Base-by-base conservation (phyloP, 2,797 vertebrate genomes). In the Poecilia velifera region DNA sequence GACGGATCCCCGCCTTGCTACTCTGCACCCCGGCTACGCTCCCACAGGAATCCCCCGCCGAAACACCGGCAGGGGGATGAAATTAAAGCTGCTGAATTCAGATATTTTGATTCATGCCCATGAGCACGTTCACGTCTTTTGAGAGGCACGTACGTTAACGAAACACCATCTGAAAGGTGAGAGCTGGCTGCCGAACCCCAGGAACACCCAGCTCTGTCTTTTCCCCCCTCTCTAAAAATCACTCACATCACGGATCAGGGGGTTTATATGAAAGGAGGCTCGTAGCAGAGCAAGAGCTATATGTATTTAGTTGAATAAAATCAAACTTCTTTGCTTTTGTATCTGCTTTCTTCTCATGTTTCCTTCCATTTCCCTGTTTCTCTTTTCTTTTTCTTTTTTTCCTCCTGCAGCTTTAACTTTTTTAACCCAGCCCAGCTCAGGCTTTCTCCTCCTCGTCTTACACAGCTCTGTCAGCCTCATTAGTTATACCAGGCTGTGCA, bases 61-160 rank as follows among this genome's bases (percentile, higher is more conserved):
- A 82, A 83, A 82, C 81, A 79, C 84, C 41, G 78, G 84, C 84
- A 89, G 90, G 81, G 88, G 91, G 87, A 92, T 94, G 75, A 90
- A 93, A 91, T 89, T 77, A 90, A 93, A 91, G 88, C 89, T 89
- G 86, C 87, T 89, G 92, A 94, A 94, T 91, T 81, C 85, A 84
- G 87, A 90, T 90, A 86, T 89, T 93, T 39, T 84, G 82, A 87
- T 78, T 82, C 62, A 47, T 73, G 82, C 55, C 68, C 72, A 64
- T 45, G 74, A 43, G 31, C 31, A 25, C 6, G 20, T 28, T 31
- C 13, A 14, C 28, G 45, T 12, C 28, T 72, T 72, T 46, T 16
- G 6, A 45, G 39, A 53, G 34, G 45, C 6, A 1, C 18, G 28
- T 25, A 72, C n/a, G 20, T 84, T 88, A 77, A 87, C 57, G 72